These are phyloP conservation scores for Dermatemys mawii DNA, from an alignment of 2,113 vertebrate species.

Conservation along the genomic window DNA sequence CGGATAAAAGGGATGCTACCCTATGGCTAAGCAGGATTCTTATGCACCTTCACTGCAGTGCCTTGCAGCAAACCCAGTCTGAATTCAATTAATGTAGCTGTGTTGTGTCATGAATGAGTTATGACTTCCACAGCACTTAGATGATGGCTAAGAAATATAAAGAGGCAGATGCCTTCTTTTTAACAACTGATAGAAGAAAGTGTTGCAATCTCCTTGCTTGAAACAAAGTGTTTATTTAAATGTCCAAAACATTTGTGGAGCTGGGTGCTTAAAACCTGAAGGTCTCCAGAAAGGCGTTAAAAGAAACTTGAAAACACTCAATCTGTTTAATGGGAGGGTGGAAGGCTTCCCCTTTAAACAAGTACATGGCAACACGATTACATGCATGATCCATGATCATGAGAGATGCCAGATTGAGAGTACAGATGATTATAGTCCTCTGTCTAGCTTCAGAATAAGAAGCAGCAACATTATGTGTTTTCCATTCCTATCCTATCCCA, in stretches of 20 bases:
- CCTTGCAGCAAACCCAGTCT: neutral
- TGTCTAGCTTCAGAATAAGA: neutral
- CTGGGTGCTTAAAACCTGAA: constrained; percentile 30
- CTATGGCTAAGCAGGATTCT: neutral
- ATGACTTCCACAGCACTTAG: neutral
- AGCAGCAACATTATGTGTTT: neutral
- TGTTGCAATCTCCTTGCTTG: neutral
- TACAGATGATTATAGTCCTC: neutral
- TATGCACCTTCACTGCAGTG: neutral
- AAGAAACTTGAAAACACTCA: neutral
- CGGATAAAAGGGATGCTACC: neutral
- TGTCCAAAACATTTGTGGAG: constrained; percentile 29
- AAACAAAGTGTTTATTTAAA: constrained; percentile 8
- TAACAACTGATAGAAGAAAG: neutral
- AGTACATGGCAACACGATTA: constrained; percentile 37
- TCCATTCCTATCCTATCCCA: neutral
- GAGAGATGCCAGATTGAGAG: constrained; percentile 16
- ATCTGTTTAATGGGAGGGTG: constrained; percentile 1
- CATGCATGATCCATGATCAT: constrained; percentile 8
- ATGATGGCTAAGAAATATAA: neutral
- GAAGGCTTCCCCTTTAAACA: neutral
- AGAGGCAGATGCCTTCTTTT: neutral
- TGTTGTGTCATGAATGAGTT: neutral
- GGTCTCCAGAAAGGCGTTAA: neutral
- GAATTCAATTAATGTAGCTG: neutral